Base-by-base conservation (phyloP, 2,888 invertebrate genomes). In the Ischnus inquisitorius region DNA sequence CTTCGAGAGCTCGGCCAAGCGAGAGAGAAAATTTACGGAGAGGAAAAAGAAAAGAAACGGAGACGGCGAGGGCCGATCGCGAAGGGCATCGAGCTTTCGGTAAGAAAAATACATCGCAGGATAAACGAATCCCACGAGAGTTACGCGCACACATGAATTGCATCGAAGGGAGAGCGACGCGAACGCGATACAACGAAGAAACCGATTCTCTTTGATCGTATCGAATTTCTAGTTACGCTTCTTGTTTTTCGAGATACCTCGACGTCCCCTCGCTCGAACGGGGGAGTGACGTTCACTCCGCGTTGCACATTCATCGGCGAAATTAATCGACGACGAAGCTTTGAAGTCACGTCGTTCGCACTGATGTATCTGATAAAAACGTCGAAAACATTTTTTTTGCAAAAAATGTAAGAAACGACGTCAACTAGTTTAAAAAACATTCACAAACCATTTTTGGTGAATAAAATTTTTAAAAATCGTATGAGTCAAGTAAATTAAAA, bases 81-180 rank as follows among this genome's bases (percentile, higher is more conserved):
- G 34, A 65, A 34, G 75, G 64, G 69, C 60, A 78, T 78, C 78
- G 79, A 54, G 64, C 68, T 74, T 43, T 57, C 16, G 25, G 22
- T 46, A 60, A 83, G 57, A 79, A 83, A 83, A 76, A 71, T 57
- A 79, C 60, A 79, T 65, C 57, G n/a, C 22, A 25, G n/a, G n/a
- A 75, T 64, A 57, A 71, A 34, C 69, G 75, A 75, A 79, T 69
- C 41, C 41, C 39, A n/a, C 39, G 72, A 54, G 71, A 54, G 57
- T 65, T 71, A 72, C 60, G 72, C 3, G 19, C 51, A 28, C 54
- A 41, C 65, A 57, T 41, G 48, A 48, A 74, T 34, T 22, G 16
- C 57, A 39, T 19, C 19, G 8, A 19, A 8, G 22, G 10, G 51
- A 19, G 34, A 65, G 65, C 34, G 64, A 64, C 19, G 34, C 64